Conservation (phyloP, 2,888 invertebrate genomes). For the Drosophila pseudotalamancana region DNA sequence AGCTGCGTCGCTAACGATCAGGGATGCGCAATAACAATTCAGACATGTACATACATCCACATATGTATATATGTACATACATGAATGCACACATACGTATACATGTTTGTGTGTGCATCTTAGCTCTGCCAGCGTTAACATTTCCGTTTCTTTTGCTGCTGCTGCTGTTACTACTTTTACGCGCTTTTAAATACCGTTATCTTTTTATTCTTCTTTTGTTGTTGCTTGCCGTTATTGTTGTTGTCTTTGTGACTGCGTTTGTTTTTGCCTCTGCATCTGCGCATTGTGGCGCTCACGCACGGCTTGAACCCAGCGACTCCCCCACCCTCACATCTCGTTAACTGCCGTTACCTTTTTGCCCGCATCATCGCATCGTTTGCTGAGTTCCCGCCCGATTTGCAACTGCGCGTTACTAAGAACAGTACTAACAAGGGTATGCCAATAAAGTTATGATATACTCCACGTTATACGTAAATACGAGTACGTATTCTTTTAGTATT, state of each 20-base stretch:
- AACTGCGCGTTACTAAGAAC: not conserved
- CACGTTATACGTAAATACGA: no score
- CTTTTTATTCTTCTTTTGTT: not conserved
- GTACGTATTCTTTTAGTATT: no score
- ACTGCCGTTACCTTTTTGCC: conserved; percentile 38
- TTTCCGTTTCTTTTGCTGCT: conserved; percentile 33
- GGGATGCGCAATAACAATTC: conserved; percentile 37
- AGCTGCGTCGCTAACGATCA: conserved; percentile 30
- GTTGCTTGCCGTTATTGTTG: conserved; percentile 8
- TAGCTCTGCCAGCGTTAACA: conserved; percentile 15
- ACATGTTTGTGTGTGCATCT: conserved; percentile 5
- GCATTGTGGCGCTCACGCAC: conserved; percentile 70
- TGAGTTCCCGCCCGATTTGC: not conserved
- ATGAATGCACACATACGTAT: not conserved
- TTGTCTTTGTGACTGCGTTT: conserved; percentile 19
- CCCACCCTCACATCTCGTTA: not conserved
- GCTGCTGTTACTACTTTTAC: conserved; percentile 6
- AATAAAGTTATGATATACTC: not conserved
- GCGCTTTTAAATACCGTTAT: conserved; percentile 43
- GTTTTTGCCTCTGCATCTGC: conserved; percentile 43
- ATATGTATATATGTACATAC: not conserved
- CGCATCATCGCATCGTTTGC: conserved; percentile 35
- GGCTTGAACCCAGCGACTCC: conserved; percentile 13
- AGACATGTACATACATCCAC: not conserved
- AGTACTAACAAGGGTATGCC: not conserved